Conservation (phyloP, 2,797 vertebrate genomes). For the Otolemur crassicaudatus region DNA sequence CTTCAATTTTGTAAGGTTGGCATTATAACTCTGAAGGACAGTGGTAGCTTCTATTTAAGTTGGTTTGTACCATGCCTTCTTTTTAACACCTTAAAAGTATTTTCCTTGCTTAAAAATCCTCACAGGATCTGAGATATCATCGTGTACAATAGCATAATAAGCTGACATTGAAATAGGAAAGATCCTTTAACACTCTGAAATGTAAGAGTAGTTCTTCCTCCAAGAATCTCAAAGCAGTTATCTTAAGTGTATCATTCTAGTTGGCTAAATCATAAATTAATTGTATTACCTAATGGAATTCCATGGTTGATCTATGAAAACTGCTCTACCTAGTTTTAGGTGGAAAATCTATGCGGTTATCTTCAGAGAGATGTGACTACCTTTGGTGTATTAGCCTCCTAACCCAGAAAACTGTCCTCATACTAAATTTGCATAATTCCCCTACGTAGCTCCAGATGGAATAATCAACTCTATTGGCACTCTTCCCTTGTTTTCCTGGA, state of each 20-base stretch:
- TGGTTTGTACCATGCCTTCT: conserved; percentile 13
- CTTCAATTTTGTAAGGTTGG: conserved; percentile 19
- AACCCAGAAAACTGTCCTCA: neutral
- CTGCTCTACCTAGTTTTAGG: neutral
- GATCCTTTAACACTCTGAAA: neutral
- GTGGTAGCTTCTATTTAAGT: conserved; percentile 33
- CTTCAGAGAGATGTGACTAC: neutral
- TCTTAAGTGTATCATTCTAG: conserved; percentile 16
- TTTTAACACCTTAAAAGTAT: conserved; percentile 20
- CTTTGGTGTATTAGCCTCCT: neutral
- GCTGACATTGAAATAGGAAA: conserved; percentile 41
- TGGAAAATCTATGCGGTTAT: neutral
- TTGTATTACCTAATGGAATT: conserved; percentile 31
- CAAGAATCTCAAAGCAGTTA: neutral
- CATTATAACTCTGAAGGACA: conserved; percentile 35
- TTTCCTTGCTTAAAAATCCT: conserved; percentile 51
- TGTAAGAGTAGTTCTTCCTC: neutral
- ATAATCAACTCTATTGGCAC: neutral
- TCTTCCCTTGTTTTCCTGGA: conserved; percentile 47
- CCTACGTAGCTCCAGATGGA: neutral
- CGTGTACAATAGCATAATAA: neutral
- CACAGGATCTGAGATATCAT: conserved; percentile 2
- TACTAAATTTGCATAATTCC: neutral
- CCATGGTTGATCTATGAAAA: neutral
- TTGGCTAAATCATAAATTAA: conserved; percentile 50